These are phyloP conservation scores for Noctua janthe DNA, from an alignment of 2,888 invertebrate species.

Conservation along the genomic window DNA sequence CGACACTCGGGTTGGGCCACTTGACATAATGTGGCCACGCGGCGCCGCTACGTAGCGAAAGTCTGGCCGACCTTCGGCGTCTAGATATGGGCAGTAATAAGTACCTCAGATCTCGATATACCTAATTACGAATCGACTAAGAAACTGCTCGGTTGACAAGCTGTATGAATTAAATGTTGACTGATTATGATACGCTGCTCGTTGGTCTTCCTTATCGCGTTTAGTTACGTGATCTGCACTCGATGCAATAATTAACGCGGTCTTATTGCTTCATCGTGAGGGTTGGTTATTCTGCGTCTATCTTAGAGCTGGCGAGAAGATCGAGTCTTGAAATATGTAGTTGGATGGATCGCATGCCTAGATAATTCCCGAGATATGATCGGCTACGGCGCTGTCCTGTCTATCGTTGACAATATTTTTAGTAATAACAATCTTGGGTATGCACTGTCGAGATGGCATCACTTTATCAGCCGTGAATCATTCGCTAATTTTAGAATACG, in stretches of 20 bases:
- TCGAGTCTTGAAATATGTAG: constrained; percentile 44
- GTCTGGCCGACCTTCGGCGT: constrained; percentile 88
- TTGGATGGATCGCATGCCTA: constrained; percentile 73
- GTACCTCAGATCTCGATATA: constrained; percentile 81
- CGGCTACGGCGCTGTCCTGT: constrained; percentile 69
- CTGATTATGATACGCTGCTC: constrained; percentile 65
- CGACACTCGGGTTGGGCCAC: constrained; percentile 82
- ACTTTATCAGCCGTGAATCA: constrained; percentile 76
- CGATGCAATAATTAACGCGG: constrained; percentile 41
- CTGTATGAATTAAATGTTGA: constrained; percentile 62
- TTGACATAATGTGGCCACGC: constrained; percentile 79
- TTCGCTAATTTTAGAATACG: constrained; percentile 79
- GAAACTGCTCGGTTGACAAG: constrained; percentile 62
- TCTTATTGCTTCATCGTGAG: constrained; percentile 52
- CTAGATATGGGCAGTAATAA: constrained; percentile 86
- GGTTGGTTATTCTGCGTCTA: constrained; percentile 45
- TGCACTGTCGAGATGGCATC: constrained; percentile 75
- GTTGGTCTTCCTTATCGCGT: constrained; percentile 60
- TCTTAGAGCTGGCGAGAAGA: constrained; percentile 42
- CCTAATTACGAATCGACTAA: constrained; percentile 80
- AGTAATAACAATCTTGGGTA: constrained; percentile 76
- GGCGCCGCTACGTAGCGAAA: constrained; percentile 83
- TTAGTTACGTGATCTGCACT: constrained; percentile 47
- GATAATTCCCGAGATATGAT: constrained; percentile 74
- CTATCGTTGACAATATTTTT: constrained; percentile 78